phyloP scores from a whole-genome alignment of 2,888 invertebrate genomes.

The Drosophila atroscutellata region DNA sequence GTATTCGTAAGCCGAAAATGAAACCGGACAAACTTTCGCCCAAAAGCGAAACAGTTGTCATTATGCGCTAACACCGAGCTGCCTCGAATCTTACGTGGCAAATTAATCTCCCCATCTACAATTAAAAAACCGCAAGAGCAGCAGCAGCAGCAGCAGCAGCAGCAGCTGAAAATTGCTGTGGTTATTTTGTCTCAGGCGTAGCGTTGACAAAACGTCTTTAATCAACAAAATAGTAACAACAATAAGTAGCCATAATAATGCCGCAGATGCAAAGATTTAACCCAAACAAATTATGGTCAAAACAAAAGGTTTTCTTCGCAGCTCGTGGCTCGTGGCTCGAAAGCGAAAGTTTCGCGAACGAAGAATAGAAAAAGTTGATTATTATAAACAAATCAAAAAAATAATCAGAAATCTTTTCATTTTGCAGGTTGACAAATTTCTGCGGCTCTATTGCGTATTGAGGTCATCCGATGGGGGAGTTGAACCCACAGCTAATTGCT shows the following conservation, averaged over 20 bases:
- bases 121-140: constrained; percentile 60
- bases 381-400: background rate
- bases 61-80: constrained; percentile 55
- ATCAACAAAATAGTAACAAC: constrained; percentile 43
- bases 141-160: constrained; percentile 1
- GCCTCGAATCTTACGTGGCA: constrained; percentile 58
- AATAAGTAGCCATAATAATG: constrained; percentile 50
- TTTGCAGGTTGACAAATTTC: constrained; percentile 52
- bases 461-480: constrained; percentile 70
- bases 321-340: constrained; percentile 9
- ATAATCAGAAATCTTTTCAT: constrained; percentile 6
- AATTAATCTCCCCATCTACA: background rate
- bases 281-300: constrained; percentile 53
- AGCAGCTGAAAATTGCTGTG: constrained; percentile 19
- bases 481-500: constrained; percentile 23
- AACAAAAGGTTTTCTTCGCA: constrained; percentile 46
- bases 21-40: constrained; percentile 64
- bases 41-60: constrained; percentile 67
- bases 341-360: constrained; percentile 68
- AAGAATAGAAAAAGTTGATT: constrained; percentile 46
- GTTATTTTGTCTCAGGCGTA: constrained; percentile 17
- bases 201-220: constrained; percentile 53
- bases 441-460: constrained; percentile 28
- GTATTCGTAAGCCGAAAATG: constrained; percentile 36
- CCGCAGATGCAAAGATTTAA: constrained; percentile 31